Evolutionary conservation across 2,797 vertebrate genomes (phyloP).

Genomic region (Phoebastria nigripes): DNA sequence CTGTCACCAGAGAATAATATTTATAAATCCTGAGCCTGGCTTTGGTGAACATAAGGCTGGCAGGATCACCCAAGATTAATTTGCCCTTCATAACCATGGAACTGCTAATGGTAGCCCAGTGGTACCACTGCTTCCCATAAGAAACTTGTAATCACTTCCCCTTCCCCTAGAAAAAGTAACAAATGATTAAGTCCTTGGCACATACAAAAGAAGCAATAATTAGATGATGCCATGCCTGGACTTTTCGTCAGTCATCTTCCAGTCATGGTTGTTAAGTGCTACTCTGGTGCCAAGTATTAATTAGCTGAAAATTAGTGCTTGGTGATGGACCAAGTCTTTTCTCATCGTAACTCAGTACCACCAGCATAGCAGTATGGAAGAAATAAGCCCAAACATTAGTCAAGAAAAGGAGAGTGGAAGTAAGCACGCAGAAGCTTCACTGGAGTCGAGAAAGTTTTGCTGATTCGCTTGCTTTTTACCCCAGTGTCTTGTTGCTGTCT

Average conservation of each 20-base stretch:
- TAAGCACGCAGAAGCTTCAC: neutral
- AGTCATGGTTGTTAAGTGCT: slow-evolving; percentile 68
- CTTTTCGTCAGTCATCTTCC: slow-evolving; percentile 61
- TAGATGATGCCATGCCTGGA: slow-evolving; percentile 60
- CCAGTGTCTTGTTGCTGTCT: neutral
- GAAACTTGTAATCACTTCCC: slow-evolving; percentile 1
- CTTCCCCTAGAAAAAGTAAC: slow-evolving; percentile 19
- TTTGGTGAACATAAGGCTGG: neutral
- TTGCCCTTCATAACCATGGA: neutral
- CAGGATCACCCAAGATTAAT: neutral
- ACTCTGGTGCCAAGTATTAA: slow-evolving; percentile 70
- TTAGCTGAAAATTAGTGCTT: slow-evolving; percentile 72
- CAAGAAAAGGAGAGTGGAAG: neutral
- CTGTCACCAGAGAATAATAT: slow-evolving; percentile 25
- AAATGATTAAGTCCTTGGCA: slow-evolving; percentile 66
- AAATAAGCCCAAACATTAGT: slow-evolving; percentile 4
- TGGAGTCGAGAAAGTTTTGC: neutral
- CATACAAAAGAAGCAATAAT: slow-evolving; percentile 55
- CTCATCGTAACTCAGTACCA: slow-evolving; percentile 56
- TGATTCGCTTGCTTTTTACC: neutral
- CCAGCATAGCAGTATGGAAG: neutral
- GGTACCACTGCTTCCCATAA: neutral
- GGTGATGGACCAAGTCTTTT: slow-evolving; percentile 69
- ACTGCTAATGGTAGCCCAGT: neutral
- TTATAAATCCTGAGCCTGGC: neutral